A percentile compares a stretch with the other conserved stretches of the same genome.
phyloP scores from a whole-genome alignment of 2,797 vertebrate species.

The Macroramphosus scolopax region DNA sequence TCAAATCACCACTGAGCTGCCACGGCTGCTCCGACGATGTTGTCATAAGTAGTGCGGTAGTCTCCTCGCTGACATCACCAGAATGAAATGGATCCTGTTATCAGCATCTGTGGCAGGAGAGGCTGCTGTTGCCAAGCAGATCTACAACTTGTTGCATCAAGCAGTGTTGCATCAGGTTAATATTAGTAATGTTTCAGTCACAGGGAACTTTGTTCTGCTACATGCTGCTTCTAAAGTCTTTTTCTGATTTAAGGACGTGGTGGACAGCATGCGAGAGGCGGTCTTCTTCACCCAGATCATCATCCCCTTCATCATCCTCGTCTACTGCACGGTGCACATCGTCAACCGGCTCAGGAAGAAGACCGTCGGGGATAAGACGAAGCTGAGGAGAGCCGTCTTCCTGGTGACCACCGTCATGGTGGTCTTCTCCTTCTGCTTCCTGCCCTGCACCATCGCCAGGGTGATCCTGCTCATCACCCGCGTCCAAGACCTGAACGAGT shows the following conservation, averaged over 20 bases:
- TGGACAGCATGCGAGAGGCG: conserved; percentile 41
- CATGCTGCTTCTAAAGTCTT: not conserved
- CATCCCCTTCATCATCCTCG: conserved; percentile 70
- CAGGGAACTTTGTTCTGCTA: too few species aligned
- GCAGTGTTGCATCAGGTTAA: too few species aligned
- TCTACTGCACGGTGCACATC: conserved; percentile 69
- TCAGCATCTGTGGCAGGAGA: too few species aligned
- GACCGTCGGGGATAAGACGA: conserved; percentile 58
- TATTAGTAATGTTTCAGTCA: too few species aligned
- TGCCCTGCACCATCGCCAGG: conserved; percentile 67
- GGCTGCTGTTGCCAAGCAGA: too few species aligned
- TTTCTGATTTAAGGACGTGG: conserved; percentile 28
- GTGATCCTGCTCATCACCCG: conserved; percentile 46
- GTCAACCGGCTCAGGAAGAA: conserved; percentile 58
- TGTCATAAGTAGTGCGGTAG: too few species aligned
- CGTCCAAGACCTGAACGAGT: rapidly evolving
- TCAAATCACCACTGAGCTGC: too few species aligned
- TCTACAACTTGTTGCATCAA: too few species aligned
- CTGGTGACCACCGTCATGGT: conserved; percentile 60
- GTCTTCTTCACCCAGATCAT: conserved; percentile 72
- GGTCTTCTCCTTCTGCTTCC: conserved; percentile 73
- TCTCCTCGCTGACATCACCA: too few species aligned
- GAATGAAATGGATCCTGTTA: too few species aligned
- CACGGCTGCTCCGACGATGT: too few species aligned
- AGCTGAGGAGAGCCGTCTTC: conserved; percentile 59